phyloP scores from a whole-genome alignment of 2,797 vertebrate genomes.

The Enoplosus armatus region DNA sequence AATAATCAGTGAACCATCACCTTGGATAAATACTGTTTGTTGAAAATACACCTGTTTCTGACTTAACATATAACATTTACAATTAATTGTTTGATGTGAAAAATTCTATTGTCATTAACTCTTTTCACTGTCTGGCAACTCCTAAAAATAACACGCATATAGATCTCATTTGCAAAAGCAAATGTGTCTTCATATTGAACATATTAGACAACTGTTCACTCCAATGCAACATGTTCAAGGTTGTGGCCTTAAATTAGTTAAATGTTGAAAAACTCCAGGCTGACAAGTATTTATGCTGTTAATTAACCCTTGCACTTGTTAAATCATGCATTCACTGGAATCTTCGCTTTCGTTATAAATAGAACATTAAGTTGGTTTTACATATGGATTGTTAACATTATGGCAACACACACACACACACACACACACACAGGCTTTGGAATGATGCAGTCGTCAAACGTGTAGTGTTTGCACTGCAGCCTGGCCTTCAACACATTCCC shows the following conservation, averaged over 20 bases:
- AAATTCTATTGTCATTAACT: too few species aligned
- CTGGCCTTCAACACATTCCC: slow-evolving; percentile 18
- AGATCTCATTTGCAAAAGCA: background rate
- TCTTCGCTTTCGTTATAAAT: slow-evolving; percentile 6
- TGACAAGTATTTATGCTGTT: background rate
- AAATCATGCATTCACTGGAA: slow-evolving; percentile 19
- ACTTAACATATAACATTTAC: background rate
- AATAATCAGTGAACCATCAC: background rate
- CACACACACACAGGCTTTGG: background rate
- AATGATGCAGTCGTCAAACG: slow-evolving; percentile 10
- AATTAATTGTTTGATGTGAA: too few species aligned
- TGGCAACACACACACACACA: background rate
- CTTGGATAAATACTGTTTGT: background rate
- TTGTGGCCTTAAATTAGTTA: background rate
- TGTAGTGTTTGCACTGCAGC: slow-evolving; percentile 1
- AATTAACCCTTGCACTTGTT: slow-evolving; percentile 41
- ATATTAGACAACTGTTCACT: background rate
- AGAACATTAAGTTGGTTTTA: slow-evolving; percentile 1
- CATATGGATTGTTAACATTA: slow-evolving; percentile 24
- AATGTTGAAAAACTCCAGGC: too few species aligned
- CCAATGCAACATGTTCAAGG: background rate
- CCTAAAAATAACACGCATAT: too few species aligned
- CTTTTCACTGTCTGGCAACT: background rate
- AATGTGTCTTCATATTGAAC: background rate
- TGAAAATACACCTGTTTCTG: background rate